Evolutionary conservation across 2,797 vertebrate genomes (phyloP), one percentile per base, ranked within the genome.

Genomic region (Zalophus californianus): DNA sequence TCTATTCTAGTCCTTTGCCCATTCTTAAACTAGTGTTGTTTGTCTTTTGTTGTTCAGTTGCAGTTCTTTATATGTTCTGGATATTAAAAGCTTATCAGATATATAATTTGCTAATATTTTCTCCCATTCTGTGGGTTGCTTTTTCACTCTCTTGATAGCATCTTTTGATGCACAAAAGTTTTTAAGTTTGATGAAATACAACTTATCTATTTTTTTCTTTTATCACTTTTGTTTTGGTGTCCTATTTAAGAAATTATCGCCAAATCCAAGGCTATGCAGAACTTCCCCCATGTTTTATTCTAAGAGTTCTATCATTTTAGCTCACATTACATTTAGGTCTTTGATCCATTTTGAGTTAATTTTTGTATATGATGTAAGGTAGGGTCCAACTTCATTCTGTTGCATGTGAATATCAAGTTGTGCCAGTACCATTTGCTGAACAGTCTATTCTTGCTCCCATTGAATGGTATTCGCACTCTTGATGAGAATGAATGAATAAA

Each of bases 1-100:
- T 85, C 60, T 77, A 8, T 78, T 35, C 15, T 54, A 83, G 13
- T 82, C 82, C 50, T 93, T 93, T 48, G 23, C 60, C 78, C 25
- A 86, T 62, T 93, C 89, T 68, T 32, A 95, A 95, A 86, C 50
- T 94, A 41, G 7, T 41, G 25, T 54, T 88, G 62, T 78, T 78
- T 82, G 50, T 70, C 73, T 48, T 96, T 60, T 66, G 29, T 82
- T 82, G 14, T 70, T 90, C 80, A 90, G 41, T 78, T 77, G 20
- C 50, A 62, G 21, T 52, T 83, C 21, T 93, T 91, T 29, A 83
- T 62, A 60, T 87, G 50, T 80, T 85, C 58, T 86, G 32, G 56
- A 32, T 86, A 73, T 48, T 78, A 78, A 84, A 75, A 75, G 38
- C 10, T 80, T 66, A 79, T 54, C 79, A 90, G 64, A 56, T 93